phyloP scores from a whole-genome alignment of 1,140 invertebrate genomes.

The Calephelis nemesis region DNA sequence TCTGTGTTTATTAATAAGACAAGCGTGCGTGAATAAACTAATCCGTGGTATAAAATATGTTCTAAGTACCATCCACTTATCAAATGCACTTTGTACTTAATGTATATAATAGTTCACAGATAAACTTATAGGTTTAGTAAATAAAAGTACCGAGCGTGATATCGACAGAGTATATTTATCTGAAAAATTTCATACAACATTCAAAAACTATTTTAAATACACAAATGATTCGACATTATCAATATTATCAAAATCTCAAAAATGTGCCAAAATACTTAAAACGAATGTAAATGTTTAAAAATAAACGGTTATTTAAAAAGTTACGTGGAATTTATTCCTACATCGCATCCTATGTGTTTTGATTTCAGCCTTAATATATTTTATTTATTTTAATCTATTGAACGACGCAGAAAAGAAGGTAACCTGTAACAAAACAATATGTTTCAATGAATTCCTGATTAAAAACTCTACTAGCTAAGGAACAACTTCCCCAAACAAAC shows the following conservation, averaged over 20 bases:
- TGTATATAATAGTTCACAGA: not conserved
- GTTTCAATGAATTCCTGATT: too few relatives aligned
- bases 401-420: not conserved
- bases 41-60: too few relatives aligned
- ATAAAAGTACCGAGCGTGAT: not conserved
- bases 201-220: constrained; percentile 67
- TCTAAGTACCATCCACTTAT: too few relatives aligned
- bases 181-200: constrained; percentile 71
- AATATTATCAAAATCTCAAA: constrained; percentile 60
- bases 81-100: constrained; percentile 7
- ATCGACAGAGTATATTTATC: constrained; percentile 41
- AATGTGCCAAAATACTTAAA: constrained; percentile 66
- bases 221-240: constrained; percentile 67
- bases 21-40: not conserved
- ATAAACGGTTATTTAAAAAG: constrained; percentile 63
- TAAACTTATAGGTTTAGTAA: too few relatives aligned
- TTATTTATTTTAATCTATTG: constrained; percentile 17
- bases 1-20: constrained; percentile 9
- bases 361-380: constrained; percentile 19
- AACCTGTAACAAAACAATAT: constrained; percentile 10
- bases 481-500: too few relatives aligned
- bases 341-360: constrained; percentile 40
- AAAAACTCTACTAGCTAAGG: too few relatives aligned
- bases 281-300: constrained; percentile 69
- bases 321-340: constrained; percentile 52